A percentile compares a stretch with the other conserved stretches of the same genome.
phyloP scores from a whole-genome alignment of 2,888 invertebrate species.

The Pediacus dermestoides region DNA sequence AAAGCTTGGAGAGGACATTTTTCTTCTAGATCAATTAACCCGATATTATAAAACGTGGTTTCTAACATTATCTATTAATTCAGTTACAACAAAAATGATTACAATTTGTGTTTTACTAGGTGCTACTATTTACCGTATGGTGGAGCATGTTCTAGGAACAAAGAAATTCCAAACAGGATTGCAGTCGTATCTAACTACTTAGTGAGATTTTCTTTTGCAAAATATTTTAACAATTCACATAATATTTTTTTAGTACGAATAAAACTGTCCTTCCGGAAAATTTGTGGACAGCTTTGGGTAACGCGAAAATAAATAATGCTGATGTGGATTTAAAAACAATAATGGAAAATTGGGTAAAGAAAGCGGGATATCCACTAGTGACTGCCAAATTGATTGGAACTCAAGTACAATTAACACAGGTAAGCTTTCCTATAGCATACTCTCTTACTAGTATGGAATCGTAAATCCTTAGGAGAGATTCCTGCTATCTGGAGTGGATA shows the following conservation, averaged over 20 bases:
- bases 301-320: constrained; percentile 45
- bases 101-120: constrained; percentile 16
- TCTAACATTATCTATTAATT: no score
- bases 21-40: no score
- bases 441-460: constrained; percentile 4
- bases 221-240: no score
- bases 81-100: no score
- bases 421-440: constrained; percentile 11
- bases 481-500: constrained; percentile 14
- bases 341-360: constrained; percentile 24
- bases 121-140: constrained; percentile 56
- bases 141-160: constrained; percentile 58
- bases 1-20: no score
- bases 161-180: constrained; percentile 55
- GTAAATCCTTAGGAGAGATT: constrained; percentile 19
- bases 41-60: no score
- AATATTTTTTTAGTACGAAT: constrained; percentile 17
- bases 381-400: constrained; percentile 12
- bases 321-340: constrained; percentile 13
- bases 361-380: constrained; percentile 24
- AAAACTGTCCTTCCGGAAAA: constrained; percentile 16
- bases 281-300: constrained; percentile 17
- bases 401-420: constrained; percentile 23
- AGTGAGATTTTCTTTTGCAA: constrained; percentile 10
- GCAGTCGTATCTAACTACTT: constrained; percentile 46